Conservation (phyloP, 1,140 invertebrate genomes). For the Oryctes rhinoceros region DNA sequence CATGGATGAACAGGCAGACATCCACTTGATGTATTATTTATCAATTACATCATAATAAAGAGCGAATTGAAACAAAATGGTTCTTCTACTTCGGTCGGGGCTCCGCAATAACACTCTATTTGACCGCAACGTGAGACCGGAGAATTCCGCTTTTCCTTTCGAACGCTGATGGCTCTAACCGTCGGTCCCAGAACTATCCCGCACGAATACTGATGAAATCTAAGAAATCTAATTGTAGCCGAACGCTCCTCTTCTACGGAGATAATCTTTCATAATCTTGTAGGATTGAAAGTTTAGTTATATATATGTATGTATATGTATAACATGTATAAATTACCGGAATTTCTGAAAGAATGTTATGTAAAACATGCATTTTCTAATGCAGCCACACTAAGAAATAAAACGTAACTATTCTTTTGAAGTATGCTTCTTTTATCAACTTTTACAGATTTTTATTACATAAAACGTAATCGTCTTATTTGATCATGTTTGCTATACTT, state of each 20-base stretch:
- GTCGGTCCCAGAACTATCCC: background rate
- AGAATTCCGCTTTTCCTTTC: conserved; percentile 35
- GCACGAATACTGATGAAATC: conserved; percentile 3
- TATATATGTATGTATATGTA: too few species aligned
- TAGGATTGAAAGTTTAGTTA: too few species aligned
- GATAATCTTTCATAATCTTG: background rate
- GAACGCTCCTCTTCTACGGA: background rate
- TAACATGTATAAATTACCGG: too few species aligned
- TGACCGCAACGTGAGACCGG: conserved; percentile 32
- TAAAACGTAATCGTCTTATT: too few species aligned
- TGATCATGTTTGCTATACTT: too few species aligned
- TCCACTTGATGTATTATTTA: conserved; percentile 55
- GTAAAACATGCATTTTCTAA: too few species aligned
- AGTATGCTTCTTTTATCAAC: too few species aligned
- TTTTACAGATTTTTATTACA: too few species aligned
- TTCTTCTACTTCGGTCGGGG: conserved; percentile 39
- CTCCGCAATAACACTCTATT: conserved; percentile 20
- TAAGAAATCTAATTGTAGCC: conserved; percentile 25
- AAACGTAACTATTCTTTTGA: too few species aligned
- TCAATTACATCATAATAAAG: conserved; percentile 54
- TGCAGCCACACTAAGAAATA: too few species aligned
- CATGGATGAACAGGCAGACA: conserved; percentile 48
- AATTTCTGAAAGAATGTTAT: too few species aligned
- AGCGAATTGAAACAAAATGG: conserved; percentile 52
- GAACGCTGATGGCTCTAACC: conserved; percentile 16